These are phyloP conservation scores for Stenodera caucasica DNA, from an alignment of 2,888 invertebrate species.

Conservation along the genomic window DNA sequence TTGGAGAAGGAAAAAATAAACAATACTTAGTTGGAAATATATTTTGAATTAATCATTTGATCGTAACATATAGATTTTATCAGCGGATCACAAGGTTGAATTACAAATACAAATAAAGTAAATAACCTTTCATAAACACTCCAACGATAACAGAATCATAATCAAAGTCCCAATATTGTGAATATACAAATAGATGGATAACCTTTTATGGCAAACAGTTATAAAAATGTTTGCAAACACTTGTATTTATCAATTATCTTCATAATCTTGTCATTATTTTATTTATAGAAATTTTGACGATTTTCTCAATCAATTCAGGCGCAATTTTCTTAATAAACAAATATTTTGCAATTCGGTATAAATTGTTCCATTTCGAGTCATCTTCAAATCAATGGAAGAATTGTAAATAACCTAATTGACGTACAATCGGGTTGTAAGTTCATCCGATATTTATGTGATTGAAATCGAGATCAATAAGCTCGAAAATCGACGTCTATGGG, in stretches of 20 bases:
- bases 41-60: too few relatives aligned
- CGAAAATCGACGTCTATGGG: too few relatives aligned
- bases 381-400: too few relatives aligned
- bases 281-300: constrained; percentile 1
- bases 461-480: too few relatives aligned
- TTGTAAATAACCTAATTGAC: background rate
- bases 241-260: background rate
- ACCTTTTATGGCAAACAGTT: background rate
- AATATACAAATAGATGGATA: background rate
- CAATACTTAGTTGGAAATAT: too few relatives aligned
- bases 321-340: background rate
- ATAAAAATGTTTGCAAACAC: background rate
- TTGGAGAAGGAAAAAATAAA: too few relatives aligned
- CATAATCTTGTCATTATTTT: background rate
- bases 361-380: too few relatives aligned
- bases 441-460: too few relatives aligned
- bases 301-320: background rate
- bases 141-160: background rate
- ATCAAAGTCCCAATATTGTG: background rate
- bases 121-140: background rate
- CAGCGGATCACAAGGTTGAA: background rate
- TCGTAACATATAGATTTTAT: too few relatives aligned
- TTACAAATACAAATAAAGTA: background rate
- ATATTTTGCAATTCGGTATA: too few relatives aligned
- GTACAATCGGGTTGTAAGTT: too few relatives aligned